A percentile compares a stretch with the other conserved stretches of the same genome.
These are phyloP conservation scores for Drosophila parthenogenetica DNA, from an alignment of 2,888 invertebrate species.

Conservation along the genomic window DNA sequence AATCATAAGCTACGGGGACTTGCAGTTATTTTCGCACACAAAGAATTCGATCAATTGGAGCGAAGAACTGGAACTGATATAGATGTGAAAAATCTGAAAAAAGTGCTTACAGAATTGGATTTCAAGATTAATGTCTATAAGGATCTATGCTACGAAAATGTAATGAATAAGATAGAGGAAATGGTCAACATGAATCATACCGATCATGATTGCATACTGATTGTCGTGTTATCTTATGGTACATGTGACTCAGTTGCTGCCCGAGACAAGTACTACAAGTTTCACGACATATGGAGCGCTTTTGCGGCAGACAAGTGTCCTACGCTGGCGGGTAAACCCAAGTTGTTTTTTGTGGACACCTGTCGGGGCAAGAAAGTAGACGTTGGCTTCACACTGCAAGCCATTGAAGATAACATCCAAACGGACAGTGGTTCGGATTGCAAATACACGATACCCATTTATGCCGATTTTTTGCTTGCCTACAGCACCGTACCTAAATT, in stretches of 20 bases:
- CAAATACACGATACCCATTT: slow-evolving; percentile 93
- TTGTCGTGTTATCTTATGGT: slow-evolving; percentile 94
- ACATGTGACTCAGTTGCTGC: slow-evolving; percentile 94
- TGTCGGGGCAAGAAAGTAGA: slow-evolving; percentile 94
- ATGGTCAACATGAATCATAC: slow-evolving; percentile 91
- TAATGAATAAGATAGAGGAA: slow-evolving; percentile 88
- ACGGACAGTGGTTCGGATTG: slow-evolving; percentile 88
- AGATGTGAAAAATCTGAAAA: slow-evolving; percentile 90
- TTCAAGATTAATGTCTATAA: slow-evolving; percentile 89
- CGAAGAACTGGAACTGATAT: slow-evolving; percentile 93
- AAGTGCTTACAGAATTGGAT: slow-evolving; percentile 88
- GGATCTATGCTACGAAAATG: slow-evolving; percentile 88
- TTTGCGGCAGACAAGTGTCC: slow-evolving; percentile 93
- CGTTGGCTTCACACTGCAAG: slow-evolving; percentile 88
- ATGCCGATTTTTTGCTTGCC: slow-evolving; percentile 96
- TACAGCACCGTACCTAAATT: slow-evolving; percentile 97
- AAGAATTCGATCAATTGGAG: slow-evolving; percentile 90
- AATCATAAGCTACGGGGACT: slow-evolving; percentile 91
- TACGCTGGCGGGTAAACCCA: slow-evolving; percentile 93
- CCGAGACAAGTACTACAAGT: slow-evolving; percentile 91
- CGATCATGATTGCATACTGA: slow-evolving; percentile 92
- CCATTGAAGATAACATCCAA: slow-evolving; percentile 86
- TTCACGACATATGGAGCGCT: slow-evolving; percentile 91
- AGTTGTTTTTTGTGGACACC: slow-evolving; percentile 91
- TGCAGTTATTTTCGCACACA: slow-evolving; percentile 95